Base-by-base conservation (phyloP, 2,888 invertebrate species). In the Drosophila antonietae region DNA sequence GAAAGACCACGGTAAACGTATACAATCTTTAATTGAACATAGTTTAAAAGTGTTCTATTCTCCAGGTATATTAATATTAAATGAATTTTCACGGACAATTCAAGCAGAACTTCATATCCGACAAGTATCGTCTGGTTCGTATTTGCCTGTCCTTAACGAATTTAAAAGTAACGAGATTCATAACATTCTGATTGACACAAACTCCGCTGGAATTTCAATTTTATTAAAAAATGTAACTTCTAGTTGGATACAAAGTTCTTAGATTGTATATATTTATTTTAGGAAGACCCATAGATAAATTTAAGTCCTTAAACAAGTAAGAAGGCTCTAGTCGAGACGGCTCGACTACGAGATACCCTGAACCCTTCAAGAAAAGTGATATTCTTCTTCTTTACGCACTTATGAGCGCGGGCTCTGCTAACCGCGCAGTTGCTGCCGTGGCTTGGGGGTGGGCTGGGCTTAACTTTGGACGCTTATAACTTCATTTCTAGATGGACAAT, bases 171-270 rank as follows among this genome's bases (percentile, higher is more conserved):
- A 96, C 86, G 96, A 96, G 91, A 95, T 96, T 86, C 95, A 95
- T 88, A 96, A 96, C 90, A 94, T 97, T 78, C 95, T 97, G 71
- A 95, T 96, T 66, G 97, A 97, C 91, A 96, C 96, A 9, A 95
- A 94, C 84, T 94, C 96, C 0, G 94, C 95, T 75, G 94, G 96
- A 88, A 96, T 97, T 93, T 94, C 95, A 72, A 93, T 94, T 81
- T 95, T 97, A 89, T 94, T 97, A 18, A 95, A 95, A 93, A 96
- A 95, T 93, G 97, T 97, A 37, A 53, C 5, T 12, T 12, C 1
- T 10, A 20, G 18, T 5, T 44, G 6, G 12, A 6, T 12, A 12
- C 4, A 20, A 44, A 12, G 18, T 44, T 23, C 2, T 44, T 44
- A 44, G 1, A 44, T 20, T 12, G 12, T 44, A 44, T 5, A 5